Conservation (phyloP, 2,797 vertebrate genomes). For the Danio albolineatus region DNA sequence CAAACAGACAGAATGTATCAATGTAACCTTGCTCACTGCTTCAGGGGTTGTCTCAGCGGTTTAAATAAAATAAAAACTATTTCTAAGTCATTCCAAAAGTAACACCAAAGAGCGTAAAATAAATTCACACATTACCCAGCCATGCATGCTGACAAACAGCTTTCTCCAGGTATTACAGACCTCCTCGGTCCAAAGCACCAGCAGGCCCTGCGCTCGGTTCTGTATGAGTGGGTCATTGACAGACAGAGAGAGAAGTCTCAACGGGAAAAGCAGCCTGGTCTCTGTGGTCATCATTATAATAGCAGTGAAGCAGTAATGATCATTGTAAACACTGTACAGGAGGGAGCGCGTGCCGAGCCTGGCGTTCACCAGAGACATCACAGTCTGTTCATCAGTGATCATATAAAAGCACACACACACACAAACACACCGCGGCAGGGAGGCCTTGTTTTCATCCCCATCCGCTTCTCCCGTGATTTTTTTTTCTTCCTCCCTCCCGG, state of each 20-base stretch:
- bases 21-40: too few relatives aligned
- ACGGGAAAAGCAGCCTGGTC: conserved; percentile 21
- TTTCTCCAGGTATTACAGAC: neutral
- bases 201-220: neutral
- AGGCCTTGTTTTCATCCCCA: conserved; percentile 42
- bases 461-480: neutral
- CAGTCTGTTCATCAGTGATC: conserved; percentile 46
- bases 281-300: conserved; percentile 53
- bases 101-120: neutral
- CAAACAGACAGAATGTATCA: too few relatives aligned
- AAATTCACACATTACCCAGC: too few relatives aligned
- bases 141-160: neutral
- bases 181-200: conserved; percentile 26
- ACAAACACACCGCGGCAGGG: conserved; percentile 11
- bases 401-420: conserved; percentile 20
- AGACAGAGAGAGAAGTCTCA: conserved; percentile 35
- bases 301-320: conserved; percentile 50
- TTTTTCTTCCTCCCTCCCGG: conserved; percentile 25
- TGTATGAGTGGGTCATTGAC: conserved; percentile 43
- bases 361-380: conserved; percentile 46
- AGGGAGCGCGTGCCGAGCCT: conserved; percentile 37
- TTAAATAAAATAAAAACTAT: too few relatives aligned
- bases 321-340: conserved; percentile 48
- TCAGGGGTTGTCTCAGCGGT: too few relatives aligned
- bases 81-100: neutral